A percentile compares a stretch with the other conserved stretches of the same genome.
Evolutionary conservation across 2,797 vertebrate genomes (phyloP).

Genomic region (Sebastes reedi): DNA sequence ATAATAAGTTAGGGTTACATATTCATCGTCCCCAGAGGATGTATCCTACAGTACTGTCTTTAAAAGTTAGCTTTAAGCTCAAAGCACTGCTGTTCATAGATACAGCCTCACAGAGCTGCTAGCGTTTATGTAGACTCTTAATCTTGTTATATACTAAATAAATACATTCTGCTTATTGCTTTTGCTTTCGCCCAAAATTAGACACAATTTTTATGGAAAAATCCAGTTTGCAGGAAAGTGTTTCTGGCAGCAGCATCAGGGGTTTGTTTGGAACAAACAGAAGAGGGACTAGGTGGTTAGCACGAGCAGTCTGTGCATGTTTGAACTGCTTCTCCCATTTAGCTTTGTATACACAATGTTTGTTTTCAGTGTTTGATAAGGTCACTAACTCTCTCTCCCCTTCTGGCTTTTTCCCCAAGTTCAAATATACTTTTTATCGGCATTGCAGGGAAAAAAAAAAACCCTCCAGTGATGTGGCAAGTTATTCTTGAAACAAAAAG

Average conservation of each 20-base stretch:
- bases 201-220: not conserved
- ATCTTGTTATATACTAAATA: not conserved
- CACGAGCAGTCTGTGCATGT: constrained; percentile 25
- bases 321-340: constrained; percentile 41
- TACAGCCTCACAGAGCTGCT: not conserved
- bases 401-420: not conserved
- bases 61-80: not conserved
- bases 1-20: not conserved
- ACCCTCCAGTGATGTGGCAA: not conserved
- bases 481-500: constrained; percentile 8
- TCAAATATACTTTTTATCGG: constrained; percentile 13
- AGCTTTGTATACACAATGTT: constrained; percentile 27
- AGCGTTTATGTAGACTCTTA: not conserved
- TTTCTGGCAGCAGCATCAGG: constrained; percentile 2
- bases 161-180: not conserved
- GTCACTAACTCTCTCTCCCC: constrained; percentile 1
- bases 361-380: constrained; percentile 12
- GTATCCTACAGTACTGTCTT: not conserved
- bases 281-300: constrained; percentile 9
- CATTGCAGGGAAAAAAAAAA: not conserved
- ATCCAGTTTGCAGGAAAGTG: not conserved
- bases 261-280: constrained; percentile 44
- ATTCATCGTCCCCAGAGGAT: not conserved
- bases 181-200: not conserved
- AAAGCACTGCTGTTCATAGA: not conserved